Evolutionary conservation across 1,140 invertebrate genomes (phyloP), one percentile per base, ranked within the genome.

Genomic region (Cotesia glomerata): DNA sequence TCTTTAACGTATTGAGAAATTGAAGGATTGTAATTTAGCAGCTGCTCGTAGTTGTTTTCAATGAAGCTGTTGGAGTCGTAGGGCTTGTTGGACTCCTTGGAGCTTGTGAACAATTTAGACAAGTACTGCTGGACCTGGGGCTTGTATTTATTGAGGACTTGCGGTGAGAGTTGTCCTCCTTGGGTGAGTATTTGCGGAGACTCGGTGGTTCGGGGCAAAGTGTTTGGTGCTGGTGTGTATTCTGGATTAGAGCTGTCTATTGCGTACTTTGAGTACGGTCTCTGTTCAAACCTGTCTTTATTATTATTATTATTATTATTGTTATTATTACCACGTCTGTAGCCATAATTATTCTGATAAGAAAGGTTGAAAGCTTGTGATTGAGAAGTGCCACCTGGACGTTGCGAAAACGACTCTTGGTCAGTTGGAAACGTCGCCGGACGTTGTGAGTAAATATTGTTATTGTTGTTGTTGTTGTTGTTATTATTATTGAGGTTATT

Each of bases 1-100:
- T 87, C 82, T 32, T 84, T 84, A 7, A 87, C 81, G 39, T 87
- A 87, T 32, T 87, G 85, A 2, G 84, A 85, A n/a, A 87, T 86
- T 0, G 85, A 87, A 3, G 85, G 86, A 73, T 86, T 86, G 35
- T 86, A 86, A 62, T 81, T 86, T 14, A 87, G 32, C 4, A 87
- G 39, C 56, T 84, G 80, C 49, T 76, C 72, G 13, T 81, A 78
- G 49, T 86, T 70, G 45, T 73, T 79, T 52, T 56, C 49, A 18
- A 56, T 45, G 11, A 45, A 34, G 16, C 26, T 16, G 36, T 2
- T 26, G 14, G 58, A 16, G 32, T 32, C 11, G 4, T 69, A 56
- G 69, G 67, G 65, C 75, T 73, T 71, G 75, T 72, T 34, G 26
- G 26, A 26, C 26, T 26, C 26, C 68, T 75, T 51, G 58, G 35